Percentiles rank a stretch among this genome's conserved stretches.
phyloP scores from a whole-genome alignment of 2,888 invertebrate species.

The Galerucella nymphaeae region DNA sequence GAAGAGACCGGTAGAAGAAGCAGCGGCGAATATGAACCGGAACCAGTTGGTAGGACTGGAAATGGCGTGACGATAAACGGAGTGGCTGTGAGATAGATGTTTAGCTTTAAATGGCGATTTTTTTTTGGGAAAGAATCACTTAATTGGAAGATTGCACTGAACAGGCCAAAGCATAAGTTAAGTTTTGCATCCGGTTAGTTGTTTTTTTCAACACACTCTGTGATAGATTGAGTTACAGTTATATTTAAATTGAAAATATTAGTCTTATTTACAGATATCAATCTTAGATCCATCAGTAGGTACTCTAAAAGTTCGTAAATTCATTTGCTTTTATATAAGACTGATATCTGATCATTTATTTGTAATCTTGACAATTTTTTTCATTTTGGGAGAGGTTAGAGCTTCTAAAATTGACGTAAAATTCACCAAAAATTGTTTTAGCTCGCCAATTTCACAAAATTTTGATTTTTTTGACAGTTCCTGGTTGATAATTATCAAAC shows the following conservation, averaged over 20 bases:
- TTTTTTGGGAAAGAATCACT: too few species aligned
- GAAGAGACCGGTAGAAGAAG: conserved; percentile 72
- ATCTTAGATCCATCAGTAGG: not conserved
- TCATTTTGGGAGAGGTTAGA: too few species aligned
- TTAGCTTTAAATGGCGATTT: not conserved
- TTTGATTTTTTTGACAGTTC: too few species aligned
- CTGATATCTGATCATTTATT: not conserved
- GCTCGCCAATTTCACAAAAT: too few species aligned
- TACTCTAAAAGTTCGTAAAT: not conserved
- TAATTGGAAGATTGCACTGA: conserved; percentile 17
- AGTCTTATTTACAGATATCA: not conserved
- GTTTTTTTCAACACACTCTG: conserved; percentile 17
- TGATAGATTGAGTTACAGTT: conserved; percentile 17
- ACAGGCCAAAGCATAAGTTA: conserved; percentile 22
- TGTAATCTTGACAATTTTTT: not conserved
- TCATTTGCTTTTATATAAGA: not conserved
- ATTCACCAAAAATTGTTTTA: too few species aligned
- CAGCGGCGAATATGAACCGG: conserved; percentile 73
- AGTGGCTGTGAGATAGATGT: conserved; percentile 78
- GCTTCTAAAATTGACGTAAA: too few species aligned
- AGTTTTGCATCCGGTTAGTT: conserved; percentile 7
- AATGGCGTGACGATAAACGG: conserved; percentile 88
- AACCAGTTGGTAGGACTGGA: conserved; percentile 69
- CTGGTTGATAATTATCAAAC: too few species aligned
- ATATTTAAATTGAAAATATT: not conserved